phyloP scores from a whole-genome alignment of 1,140 invertebrate genomes.

The Drosophila albomicans region DNA sequence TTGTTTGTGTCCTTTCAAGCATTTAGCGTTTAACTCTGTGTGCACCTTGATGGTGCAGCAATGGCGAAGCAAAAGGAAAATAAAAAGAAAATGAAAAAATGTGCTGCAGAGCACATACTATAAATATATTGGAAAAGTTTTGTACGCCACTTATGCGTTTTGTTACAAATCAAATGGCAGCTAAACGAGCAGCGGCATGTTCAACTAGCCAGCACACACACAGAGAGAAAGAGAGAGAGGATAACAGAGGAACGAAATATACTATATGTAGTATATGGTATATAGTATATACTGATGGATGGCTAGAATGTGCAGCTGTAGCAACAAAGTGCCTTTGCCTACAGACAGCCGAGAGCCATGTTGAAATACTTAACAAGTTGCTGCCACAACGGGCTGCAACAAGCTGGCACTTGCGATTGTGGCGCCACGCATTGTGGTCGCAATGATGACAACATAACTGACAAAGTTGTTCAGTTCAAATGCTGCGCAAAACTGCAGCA shows the following conservation, averaged over 20 bases:
- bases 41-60: not conserved
- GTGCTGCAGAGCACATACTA: not conserved
- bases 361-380: slow-evolving; percentile 43
- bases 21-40: slow-evolving; percentile 17
- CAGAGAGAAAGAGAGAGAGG: not conserved
- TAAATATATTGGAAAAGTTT: slow-evolving; percentile 60
- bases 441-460: slow-evolving; percentile 47
- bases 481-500: not conserved
- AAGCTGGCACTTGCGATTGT: not conserved
- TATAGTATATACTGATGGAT: slow-evolving; percentile 1
- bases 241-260: no score
- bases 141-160: slow-evolving; percentile 45
- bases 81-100: no score
- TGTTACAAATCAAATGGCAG: slow-evolving; percentile 56
- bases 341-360: not conserved
- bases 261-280: no score
- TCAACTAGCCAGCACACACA: slow-evolving; percentile 1
- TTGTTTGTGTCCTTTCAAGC: slow-evolving; percentile 8
- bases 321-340: not conserved
- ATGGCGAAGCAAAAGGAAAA: not conserved
- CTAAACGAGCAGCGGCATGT: slow-evolving; percentile 41
- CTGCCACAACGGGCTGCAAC: slow-evolving; percentile 4
- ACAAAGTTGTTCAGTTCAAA: slow-evolving; percentile 26
- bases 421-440: slow-evolving; percentile 34
- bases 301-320: not conserved